These are phyloP conservation scores for Piezodorus guildinii DNA, from an alignment of 1,140 invertebrate genomes.

Conservation along the genomic window DNA sequence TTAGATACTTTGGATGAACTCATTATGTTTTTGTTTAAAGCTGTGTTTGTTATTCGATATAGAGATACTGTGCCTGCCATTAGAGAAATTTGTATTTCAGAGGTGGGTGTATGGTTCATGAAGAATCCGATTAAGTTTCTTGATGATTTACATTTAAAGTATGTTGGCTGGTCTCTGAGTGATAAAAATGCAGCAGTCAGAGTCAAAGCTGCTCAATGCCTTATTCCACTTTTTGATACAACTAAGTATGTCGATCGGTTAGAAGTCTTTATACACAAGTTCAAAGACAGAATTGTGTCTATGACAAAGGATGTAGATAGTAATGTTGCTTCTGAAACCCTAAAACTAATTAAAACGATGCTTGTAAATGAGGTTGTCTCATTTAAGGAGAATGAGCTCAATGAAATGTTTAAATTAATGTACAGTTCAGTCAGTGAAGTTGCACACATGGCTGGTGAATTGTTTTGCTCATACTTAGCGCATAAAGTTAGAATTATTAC, in stretches of 20 bases:
- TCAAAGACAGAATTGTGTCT: background rate
- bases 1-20: conserved; percentile 17
- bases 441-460: background rate
- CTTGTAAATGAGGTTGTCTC: no score
- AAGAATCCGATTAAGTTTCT: background rate
- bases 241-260: background rate
- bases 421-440: background rate
- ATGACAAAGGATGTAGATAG: background rate
- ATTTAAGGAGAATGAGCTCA: background rate
- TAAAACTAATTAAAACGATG: background rate
- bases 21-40: background rate
- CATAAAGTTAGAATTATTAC: background rate
- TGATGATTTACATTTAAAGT: conserved; percentile 6
- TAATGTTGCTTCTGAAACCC: background rate
- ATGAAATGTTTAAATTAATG: background rate
- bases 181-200: background rate
- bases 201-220: background rate
- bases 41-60: background rate
- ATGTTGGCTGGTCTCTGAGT: conserved; percentile 1
- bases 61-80: background rate
- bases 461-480: background rate
- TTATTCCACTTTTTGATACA: background rate
- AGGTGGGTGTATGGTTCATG: background rate
- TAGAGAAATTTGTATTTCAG: background rate
- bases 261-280: background rate